Percentiles rank a stretch among this genome's conserved stretches.
phyloP scores from a whole-genome alignment of 2,113 vertebrate species.

The Agelaius tricolor region DNA sequence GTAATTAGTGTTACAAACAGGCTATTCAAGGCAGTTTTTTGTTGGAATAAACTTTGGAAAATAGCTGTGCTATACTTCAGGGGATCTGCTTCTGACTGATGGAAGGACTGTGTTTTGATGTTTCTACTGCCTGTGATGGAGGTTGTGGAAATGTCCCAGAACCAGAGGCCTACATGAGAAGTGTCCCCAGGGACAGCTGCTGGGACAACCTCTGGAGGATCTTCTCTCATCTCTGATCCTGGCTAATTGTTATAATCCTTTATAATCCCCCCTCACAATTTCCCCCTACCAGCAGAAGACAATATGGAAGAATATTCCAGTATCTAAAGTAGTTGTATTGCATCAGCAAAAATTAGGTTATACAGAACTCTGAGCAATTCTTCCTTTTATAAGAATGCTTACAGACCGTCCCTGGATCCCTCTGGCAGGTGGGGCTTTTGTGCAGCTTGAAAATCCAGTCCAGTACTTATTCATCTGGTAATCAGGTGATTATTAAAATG shows the following conservation, averaged over 20 bases:
- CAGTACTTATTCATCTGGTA: neutral
- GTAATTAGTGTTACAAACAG: neutral
- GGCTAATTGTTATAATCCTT: neutral
- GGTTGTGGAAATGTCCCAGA: neutral
- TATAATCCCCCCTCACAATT: neutral
- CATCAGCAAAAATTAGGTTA: neutral
- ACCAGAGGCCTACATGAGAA: neutral
- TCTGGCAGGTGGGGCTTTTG: fast-evolving
- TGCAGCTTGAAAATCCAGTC: neutral
- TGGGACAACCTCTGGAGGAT: neutral
- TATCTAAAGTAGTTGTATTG: neutral
- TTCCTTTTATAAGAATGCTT: neutral
- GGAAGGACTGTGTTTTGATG: neutral
- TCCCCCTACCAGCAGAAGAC: neutral
- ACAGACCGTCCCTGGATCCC: neutral
- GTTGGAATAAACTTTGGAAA: neutral
- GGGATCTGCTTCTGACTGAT: neutral
- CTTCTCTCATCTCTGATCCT: neutral
- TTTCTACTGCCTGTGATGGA: neutral
- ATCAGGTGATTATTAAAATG: neutral
- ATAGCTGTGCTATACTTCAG: neutral
- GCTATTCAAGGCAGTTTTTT: neutral
- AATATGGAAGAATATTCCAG: neutral
- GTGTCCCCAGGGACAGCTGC: fast-evolving
- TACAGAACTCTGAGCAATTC: neutral